Percentiles rank a stretch among this genome's conserved stretches.
Evolutionary conservation across 1,140 invertebrate species (phyloP).

Genomic region (Ruditapes philippinarum): DNA sequence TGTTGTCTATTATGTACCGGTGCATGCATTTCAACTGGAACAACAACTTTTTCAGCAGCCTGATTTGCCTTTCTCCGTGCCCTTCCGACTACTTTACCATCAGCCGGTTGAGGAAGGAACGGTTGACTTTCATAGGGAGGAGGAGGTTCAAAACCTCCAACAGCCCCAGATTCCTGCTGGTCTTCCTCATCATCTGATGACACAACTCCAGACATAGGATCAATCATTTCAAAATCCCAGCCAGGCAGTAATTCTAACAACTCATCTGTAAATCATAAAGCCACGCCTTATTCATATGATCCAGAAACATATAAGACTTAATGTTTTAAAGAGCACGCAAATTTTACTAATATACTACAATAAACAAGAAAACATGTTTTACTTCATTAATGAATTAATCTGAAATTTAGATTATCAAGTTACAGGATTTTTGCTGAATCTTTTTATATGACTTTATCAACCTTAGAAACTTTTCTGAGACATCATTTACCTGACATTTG

Average conservation of each 20-base stretch:
- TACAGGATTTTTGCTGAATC: no score
- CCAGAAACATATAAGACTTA: no score
- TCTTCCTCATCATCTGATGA: slow-evolving; percentile 38
- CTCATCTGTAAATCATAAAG: slow-evolving; percentile 62
- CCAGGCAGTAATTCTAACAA: slow-evolving; percentile 8
- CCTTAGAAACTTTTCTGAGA: no score
- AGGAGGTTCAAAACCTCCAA: not conserved
- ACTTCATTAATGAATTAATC: no score
- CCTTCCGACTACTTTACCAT: slow-evolving; percentile 44
- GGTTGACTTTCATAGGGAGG: not conserved
- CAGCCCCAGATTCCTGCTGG: slow-evolving; percentile 2
- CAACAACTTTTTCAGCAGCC: slow-evolving; percentile 5
- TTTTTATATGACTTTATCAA: no score
- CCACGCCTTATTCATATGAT: no score
- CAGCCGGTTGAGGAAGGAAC: not conserved
- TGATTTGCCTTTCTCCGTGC: slow-evolving; percentile 30
- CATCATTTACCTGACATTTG: no score
- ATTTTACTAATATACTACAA: no score
- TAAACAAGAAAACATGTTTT: no score
- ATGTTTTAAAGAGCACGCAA: no score
- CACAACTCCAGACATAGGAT: slow-evolving; percentile 20
- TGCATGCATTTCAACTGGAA: slow-evolving; percentile 58
- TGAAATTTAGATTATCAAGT: no score
- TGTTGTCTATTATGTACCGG: not conserved
- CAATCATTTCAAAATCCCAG: slow-evolving; percentile 58